These are phyloP conservation scores for Dreissena polymorpha DNA, from an alignment of 1,140 invertebrate species.

Conservation along the genomic window DNA sequence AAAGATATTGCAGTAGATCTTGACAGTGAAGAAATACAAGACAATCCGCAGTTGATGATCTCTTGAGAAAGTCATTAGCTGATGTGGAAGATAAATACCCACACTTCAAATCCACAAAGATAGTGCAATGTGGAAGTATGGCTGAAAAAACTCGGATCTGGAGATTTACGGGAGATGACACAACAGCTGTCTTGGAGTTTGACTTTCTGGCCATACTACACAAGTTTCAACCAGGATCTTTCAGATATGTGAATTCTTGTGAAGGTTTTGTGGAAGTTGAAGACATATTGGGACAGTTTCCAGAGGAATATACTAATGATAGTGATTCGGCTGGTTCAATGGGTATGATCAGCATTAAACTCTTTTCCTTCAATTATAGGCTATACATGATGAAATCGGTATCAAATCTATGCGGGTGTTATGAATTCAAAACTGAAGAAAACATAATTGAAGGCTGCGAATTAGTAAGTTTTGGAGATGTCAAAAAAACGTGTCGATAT, in stretches of 20 bases:
- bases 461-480: too few species aligned
- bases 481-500: too few species aligned
- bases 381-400: conserved; percentile 3
- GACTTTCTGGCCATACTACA: conserved; percentile 3
- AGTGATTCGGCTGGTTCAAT: not conserved
- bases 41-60: conserved; percentile 4
- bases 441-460: too few species aligned
- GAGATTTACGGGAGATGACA: conserved; percentile 7
- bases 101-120: conserved; percentile 4
- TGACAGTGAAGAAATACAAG: not conserved
- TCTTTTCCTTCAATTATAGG: not conserved
- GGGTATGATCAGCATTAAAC: not conserved
- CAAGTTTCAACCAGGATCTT: not conserved
- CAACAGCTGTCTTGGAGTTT: not conserved
- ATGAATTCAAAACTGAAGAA: too few species aligned
- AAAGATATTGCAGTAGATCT: too few species aligned
- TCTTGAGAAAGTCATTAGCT: not conserved
- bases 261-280: conserved; percentile 4
- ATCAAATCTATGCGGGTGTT: not conserved
- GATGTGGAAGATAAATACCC: not conserved
- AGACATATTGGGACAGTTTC: not conserved
- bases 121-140: conserved; percentile 6
- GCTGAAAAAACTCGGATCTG: not conserved
- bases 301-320: not conserved
- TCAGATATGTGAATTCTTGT: not conserved